Evolutionary conservation across 92 coral and sea anemone species (phyloP).

Genomic region (Virgularia gustaviana): DNA sequence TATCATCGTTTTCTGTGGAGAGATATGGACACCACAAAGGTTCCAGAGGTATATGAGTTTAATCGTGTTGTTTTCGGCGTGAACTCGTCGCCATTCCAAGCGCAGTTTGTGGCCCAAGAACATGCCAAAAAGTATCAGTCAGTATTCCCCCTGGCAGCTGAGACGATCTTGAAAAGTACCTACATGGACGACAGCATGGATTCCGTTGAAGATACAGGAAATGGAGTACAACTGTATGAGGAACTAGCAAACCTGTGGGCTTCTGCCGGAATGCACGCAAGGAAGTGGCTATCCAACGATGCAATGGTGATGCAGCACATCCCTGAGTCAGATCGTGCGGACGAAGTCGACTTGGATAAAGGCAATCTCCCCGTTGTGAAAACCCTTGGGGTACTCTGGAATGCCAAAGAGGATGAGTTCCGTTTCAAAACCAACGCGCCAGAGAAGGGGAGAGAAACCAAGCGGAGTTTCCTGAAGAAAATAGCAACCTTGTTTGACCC

Average conservation of each 20-base stretch:
- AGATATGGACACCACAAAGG: conserved; percentile 31
- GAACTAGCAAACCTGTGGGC: conserved; percentile 46
- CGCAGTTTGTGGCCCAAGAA: conserved; percentile 55
- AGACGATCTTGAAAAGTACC: conserved; percentile 48
- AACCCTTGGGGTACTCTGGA: conserved; percentile 50
- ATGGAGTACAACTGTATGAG: conserved; percentile 42
- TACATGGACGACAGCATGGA: conserved; percentile 71
- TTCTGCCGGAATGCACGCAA: conserved; percentile 53
- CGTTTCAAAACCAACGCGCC: conserved; percentile 42
- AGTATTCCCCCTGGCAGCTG: conserved; percentile 46
- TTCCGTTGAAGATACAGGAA: conserved; percentile 42
- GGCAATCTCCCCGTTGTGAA: conserved; percentile 51
- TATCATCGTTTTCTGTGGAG: conserved; percentile 51
- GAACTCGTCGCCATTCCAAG: conserved; percentile 46
- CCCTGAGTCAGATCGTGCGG: conserved; percentile 50
- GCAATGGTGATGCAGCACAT: conserved; percentile 41
- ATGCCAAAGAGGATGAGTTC: conserved; percentile 56
- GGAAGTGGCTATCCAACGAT: conserved; percentile 54
- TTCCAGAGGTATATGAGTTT: conserved; percentile 49
- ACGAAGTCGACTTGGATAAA: conserved; percentile 57
- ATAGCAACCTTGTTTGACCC: conserved; percentile 60
- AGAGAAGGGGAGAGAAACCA: conserved; percentile 33
- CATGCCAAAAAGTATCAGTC: conserved; percentile 29
- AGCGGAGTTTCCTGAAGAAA: conserved; percentile 52
- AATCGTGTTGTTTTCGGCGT: conserved; percentile 56